Percentiles rank a stretch among this genome's conserved stretches.
Evolutionary conservation across 2,113 vertebrate genomes (phyloP).

Genomic region (Pangasianodon gigas): DNA sequence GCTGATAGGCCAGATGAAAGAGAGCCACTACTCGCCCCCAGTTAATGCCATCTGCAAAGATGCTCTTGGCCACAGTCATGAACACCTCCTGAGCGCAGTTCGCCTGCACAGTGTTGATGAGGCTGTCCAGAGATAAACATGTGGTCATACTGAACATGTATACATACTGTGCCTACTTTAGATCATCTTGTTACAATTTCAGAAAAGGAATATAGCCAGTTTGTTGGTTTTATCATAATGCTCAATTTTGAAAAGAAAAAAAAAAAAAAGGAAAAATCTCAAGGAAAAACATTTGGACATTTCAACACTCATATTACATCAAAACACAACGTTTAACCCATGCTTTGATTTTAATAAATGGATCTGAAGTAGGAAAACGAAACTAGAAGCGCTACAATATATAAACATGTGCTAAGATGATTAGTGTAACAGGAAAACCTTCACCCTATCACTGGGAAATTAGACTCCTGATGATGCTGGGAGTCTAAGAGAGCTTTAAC

Average conservation of each 20-base stretch:
- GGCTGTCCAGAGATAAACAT: constrained; percentile 54
- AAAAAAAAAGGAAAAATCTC: not conserved
- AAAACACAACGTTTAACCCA: not conserved
- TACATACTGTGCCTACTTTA: not conserved
- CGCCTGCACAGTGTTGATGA: constrained; percentile 67
- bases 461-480: not conserved
- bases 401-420: not conserved
- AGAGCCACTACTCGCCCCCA: constrained; percentile 76
- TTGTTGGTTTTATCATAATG: not conserved
- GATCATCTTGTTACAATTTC: not conserved
- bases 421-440: not conserved
- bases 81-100: constrained; percentile 73
- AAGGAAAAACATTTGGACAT: not conserved
- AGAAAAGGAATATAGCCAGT: not conserved
- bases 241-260: not conserved
- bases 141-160: not conserved
- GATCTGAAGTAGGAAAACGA: not conserved
- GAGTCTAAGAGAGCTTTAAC: not conserved
- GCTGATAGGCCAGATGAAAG: constrained; percentile 74
- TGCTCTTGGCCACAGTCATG: constrained; percentile 70
- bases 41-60: constrained; percentile 76
- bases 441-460: not conserved
- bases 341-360: not conserved
- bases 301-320: not conserved
- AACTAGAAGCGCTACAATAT: not conserved